Conservation (phyloP, 2,888 invertebrate genomes). For the Mactromeris polynyma region DNA sequence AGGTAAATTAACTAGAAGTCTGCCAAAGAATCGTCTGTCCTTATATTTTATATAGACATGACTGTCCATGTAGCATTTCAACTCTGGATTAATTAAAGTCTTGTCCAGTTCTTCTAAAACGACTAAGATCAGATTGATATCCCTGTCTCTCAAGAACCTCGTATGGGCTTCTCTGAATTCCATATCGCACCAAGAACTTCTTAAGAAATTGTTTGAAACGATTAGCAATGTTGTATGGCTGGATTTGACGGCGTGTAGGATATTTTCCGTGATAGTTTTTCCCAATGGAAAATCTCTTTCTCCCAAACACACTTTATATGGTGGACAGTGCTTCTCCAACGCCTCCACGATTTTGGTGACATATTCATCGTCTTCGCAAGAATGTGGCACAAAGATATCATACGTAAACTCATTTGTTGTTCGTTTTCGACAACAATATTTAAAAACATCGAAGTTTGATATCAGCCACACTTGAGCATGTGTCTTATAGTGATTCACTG, state of each 20-base stretch:
- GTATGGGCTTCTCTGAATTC: conserved; percentile 56
- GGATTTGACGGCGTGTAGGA: conserved; percentile 40
- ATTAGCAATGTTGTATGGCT: conserved; percentile 55
- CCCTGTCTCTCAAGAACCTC: conserved; percentile 41
- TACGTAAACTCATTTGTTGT: conserved; percentile 4
- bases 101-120: conserved; percentile 49
- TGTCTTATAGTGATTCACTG: background rate
- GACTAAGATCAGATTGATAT: conserved; percentile 43
- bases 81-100: conserved; percentile 38
- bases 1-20: conserved; percentile 48
- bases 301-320: conserved; percentile 49
- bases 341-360: conserved; percentile 25
- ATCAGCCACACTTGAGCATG: conserved; percentile 45
- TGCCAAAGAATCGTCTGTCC: conserved; percentile 49
- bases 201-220: conserved; percentile 55
- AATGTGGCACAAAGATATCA: conserved; percentile 59
- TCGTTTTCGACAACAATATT: conserved; percentile 37
- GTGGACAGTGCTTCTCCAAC: conserved; percentile 31
- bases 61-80: conserved; percentile 43
- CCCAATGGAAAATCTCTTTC: conserved; percentile 52
- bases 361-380: conserved; percentile 50
- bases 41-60: conserved; percentile 44
- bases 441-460: conserved; percentile 30
- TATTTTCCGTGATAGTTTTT: conserved; percentile 46
- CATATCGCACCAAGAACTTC: conserved; percentile 59